phyloP scores from a whole-genome alignment of 2,113 vertebrate species.

The Ptyas mucosa region DNA sequence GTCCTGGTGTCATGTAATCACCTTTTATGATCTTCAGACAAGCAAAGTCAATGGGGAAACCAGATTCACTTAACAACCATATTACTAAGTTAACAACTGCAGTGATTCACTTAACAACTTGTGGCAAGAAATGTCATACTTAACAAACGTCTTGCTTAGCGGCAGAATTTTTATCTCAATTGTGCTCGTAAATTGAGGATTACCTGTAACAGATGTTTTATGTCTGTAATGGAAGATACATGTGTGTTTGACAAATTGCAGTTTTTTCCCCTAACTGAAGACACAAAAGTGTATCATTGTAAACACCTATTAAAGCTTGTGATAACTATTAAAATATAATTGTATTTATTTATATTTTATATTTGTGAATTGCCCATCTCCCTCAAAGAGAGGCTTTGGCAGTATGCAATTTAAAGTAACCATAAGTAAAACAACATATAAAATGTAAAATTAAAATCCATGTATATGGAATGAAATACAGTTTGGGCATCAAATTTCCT shows the following conservation, averaged over 20 bases:
- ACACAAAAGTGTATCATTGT: background rate
- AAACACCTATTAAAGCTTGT: background rate
- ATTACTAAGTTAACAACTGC: background rate
- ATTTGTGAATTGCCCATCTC: background rate
- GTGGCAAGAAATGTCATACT: background rate
- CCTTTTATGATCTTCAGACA: background rate
- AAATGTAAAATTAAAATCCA: background rate
- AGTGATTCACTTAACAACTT: background rate
- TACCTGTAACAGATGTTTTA: background rate
- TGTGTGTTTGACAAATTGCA: constrained; percentile 51
- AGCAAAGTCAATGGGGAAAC: background rate
- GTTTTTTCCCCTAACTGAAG: constrained; percentile 21
- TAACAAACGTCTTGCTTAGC: background rate
- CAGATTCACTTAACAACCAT: background rate
- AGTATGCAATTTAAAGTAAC: background rate
- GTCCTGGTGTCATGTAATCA: background rate
- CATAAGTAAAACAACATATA: background rate
- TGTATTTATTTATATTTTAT: background rate
- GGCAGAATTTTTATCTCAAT: background rate
- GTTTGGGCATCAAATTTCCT: constrained; percentile 36
- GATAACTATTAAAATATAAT: background rate
- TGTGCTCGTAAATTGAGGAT: background rate
- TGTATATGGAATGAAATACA: background rate
- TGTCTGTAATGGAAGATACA: background rate
- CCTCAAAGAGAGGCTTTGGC: background rate